Evolutionary conservation across 2,797 vertebrate genomes (phyloP).

Genomic region (Phataginus tetradactyla): DNA sequence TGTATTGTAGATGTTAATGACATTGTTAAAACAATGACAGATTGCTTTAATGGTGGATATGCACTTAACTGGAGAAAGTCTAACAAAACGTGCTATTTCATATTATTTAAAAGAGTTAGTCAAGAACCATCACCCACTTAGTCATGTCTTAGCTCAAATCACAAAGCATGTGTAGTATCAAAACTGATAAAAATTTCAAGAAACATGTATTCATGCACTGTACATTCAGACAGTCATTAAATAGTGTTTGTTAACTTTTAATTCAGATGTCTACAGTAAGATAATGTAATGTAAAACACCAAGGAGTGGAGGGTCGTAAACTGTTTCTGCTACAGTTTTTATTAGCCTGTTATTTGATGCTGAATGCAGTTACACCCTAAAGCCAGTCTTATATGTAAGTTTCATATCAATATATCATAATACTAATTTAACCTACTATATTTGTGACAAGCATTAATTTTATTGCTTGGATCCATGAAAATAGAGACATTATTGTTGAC

Average conservation of each 20-base stretch:
- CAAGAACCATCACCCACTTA: slow-evolving; percentile 83
- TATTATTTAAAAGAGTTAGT: slow-evolving; percentile 84
- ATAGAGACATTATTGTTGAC: slow-evolving; percentile 82
- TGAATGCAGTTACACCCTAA: slow-evolving; percentile 85
- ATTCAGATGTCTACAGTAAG: slow-evolving; percentile 87
- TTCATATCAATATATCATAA: slow-evolving; percentile 86
- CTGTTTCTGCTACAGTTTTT: slow-evolving; percentile 87
- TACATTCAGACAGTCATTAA: slow-evolving; percentile 86
- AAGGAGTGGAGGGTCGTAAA: slow-evolving; percentile 87
- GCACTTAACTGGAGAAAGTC: slow-evolving; percentile 86
- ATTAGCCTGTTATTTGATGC: slow-evolving; percentile 88
- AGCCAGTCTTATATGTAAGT: slow-evolving; percentile 85
- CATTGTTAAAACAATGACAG: slow-evolving; percentile 86
- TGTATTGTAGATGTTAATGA: slow-evolving; percentile 85
- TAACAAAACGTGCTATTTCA: slow-evolving; percentile 85
- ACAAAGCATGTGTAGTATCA: slow-evolving; percentile 74
- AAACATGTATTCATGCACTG: slow-evolving; percentile 83
- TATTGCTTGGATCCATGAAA: slow-evolving; percentile 84
- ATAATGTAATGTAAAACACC: slow-evolving; percentile 89
- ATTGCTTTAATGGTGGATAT: slow-evolving; percentile 86
- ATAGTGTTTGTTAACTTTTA: slow-evolving; percentile 89
- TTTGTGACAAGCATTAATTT: slow-evolving; percentile 86
- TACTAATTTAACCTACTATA: slow-evolving; percentile 88
- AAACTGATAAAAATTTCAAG: slow-evolving; percentile 79
- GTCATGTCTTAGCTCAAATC: slow-evolving; percentile 76